These are phyloP conservation scores for Lasaia peninsularis DNA, from an alignment of 1,140 invertebrate genomes.

Conservation along the genomic window DNA sequence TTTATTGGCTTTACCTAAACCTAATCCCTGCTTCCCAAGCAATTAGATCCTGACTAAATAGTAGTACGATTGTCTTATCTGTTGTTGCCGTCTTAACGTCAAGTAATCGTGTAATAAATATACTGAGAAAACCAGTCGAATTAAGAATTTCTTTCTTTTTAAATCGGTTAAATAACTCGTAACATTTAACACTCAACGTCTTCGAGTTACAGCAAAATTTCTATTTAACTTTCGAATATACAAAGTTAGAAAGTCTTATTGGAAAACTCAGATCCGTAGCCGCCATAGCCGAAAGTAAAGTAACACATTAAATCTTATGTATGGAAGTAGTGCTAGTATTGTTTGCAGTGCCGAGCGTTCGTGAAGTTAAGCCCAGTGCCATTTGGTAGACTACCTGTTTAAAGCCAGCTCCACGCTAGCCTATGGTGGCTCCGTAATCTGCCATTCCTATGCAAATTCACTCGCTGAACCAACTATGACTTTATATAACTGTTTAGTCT, in stretches of 20 bases:
- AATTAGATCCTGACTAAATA: too few relatives aligned
- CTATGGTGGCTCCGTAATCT: constrained; percentile 68
- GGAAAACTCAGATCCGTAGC: constrained; percentile 5
- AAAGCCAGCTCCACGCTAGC: constrained; percentile 48
- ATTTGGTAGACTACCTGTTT: constrained; percentile 44
- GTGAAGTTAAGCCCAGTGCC: constrained; percentile 37
- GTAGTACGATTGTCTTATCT: too few relatives aligned
- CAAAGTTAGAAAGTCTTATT: constrained; percentile 7
- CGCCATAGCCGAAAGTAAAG: constrained; percentile 9
- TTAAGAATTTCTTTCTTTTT: too few relatives aligned
- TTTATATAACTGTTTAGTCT: constrained; percentile 50
- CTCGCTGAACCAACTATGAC: constrained; percentile 69
- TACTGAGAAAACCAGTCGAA: too few relatives aligned
- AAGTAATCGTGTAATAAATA: too few relatives aligned
- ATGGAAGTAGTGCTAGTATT: constrained; percentile 4
- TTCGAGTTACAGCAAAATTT: not conserved
- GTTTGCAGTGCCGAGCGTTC: constrained; percentile 15
- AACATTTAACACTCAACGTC: too few relatives aligned
- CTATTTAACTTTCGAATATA: not conserved
- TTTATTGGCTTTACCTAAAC: too few relatives aligned
- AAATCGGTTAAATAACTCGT: too few relatives aligned
- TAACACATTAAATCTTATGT: constrained; percentile 7
- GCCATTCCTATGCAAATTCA: constrained; percentile 74
- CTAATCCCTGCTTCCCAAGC: too few relatives aligned
- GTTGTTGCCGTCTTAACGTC: too few relatives aligned